Conservation (phyloP, 2,113 vertebrate species). For the Morone saxatilis region DNA sequence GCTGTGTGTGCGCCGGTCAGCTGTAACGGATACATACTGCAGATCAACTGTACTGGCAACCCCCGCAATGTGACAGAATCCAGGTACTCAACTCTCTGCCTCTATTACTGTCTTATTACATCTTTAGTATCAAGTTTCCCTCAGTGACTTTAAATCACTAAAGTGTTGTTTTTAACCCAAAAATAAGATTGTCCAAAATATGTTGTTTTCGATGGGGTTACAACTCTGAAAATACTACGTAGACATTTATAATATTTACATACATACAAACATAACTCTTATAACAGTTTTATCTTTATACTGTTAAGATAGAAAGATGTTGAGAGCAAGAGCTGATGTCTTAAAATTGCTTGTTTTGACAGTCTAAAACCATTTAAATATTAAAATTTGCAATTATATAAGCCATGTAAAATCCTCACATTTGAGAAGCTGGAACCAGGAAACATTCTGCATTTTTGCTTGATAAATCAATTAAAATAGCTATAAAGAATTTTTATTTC, state of each 20-base stretch:
- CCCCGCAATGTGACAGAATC: constrained; percentile 88
- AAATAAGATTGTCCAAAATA: not conserved
- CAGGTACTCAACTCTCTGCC: constrained; percentile 83
- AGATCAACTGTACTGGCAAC: constrained; percentile 88
- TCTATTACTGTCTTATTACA: rapidly evolving
- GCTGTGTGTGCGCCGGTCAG: constrained; percentile 88
- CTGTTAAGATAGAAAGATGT: not conserved
- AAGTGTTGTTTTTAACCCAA: not conserved
- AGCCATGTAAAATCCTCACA: not conserved
- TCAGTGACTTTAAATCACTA: not conserved
- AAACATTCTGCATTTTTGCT: not conserved
- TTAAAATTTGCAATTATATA: not conserved
- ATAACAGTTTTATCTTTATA: not conserved
- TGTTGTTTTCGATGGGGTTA: too few species aligned
- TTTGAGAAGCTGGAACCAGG: not conserved
- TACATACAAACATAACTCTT: too few species aligned
- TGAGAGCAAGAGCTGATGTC: too few species aligned
- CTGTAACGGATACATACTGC: constrained; percentile 87
- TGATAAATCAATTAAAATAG: not conserved
- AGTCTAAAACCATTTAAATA: not conserved
- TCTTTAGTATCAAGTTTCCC: not conserved
- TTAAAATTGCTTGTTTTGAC: not conserved
- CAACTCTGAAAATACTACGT: too few species aligned
- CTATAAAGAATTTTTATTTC: not conserved
- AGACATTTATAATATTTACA: too few species aligned